Evolutionary conservation across 2,797 vertebrate species (phyloP).

Genomic region (Merluccius polli): DNA sequence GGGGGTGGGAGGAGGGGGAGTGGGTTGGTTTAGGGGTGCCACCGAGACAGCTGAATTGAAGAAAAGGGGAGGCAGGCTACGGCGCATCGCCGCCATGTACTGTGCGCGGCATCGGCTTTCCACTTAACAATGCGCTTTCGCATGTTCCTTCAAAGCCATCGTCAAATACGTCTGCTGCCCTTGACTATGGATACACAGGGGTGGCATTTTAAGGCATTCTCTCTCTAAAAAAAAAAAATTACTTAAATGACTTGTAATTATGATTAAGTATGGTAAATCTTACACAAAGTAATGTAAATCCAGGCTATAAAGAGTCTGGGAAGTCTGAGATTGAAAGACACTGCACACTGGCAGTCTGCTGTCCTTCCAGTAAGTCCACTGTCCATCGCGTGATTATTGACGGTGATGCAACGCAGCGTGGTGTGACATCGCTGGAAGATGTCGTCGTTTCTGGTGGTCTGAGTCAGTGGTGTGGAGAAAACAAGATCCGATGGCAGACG

Average conservation of each 20-base stretch:
- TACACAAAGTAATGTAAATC: not conserved
- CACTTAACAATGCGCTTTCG: not conserved
- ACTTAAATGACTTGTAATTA: not conserved
- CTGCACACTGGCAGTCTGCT: not conserved
- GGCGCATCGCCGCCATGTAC: slow-evolving; percentile 19
- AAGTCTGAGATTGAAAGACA: not conserved
- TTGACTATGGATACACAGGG: slow-evolving; percentile 8
- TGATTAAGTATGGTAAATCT: not conserved
- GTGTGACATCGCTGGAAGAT: slow-evolving; percentile 7
- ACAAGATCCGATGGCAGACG: slow-evolving; percentile 14
- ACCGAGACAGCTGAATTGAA: slow-evolving; percentile 24
- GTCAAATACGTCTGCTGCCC: not conserved
- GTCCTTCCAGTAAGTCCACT: not conserved
- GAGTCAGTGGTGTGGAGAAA: slow-evolving; percentile 24
- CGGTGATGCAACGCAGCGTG: slow-evolving; percentile 16
- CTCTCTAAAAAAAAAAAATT: not conserved
- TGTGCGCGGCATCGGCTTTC: not conserved
- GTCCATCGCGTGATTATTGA: not conserved
- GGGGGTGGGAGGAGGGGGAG: slow-evolving; percentile 21
- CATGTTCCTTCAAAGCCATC: not conserved
- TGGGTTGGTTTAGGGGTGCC: slow-evolving; percentile 22
- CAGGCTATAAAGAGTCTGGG: not conserved
- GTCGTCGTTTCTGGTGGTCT: slow-evolving; percentile 37
- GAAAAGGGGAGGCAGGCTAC: slow-evolving; percentile 22
- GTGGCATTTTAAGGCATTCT: not conserved